Evolutionary conservation across 92 coral and sea anemone species (phyloP).

Genomic region (Pocillopora grandis): DNA sequence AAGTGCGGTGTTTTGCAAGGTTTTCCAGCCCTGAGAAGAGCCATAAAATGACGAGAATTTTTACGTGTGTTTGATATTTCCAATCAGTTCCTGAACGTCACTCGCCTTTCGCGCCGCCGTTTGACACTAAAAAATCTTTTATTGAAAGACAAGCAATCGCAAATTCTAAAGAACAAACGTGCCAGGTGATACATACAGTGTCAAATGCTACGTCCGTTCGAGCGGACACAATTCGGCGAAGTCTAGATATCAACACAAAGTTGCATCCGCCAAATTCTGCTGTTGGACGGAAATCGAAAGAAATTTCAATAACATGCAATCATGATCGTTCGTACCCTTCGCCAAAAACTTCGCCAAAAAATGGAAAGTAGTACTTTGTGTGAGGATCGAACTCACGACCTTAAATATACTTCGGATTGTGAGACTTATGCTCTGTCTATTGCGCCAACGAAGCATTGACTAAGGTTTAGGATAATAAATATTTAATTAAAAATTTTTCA

Average conservation of each 20-base stretch:
- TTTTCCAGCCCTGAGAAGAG: no score
- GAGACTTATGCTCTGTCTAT: constrained; percentile 99
- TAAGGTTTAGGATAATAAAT: no score
- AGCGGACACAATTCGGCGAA: constrained; percentile 4
- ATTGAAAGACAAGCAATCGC: not conserved
- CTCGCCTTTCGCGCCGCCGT: no score
- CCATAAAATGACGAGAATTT: no score
- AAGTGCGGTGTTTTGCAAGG: no score
- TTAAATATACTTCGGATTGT: constrained; percentile 44
- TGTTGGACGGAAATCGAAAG: constrained; percentile 7
- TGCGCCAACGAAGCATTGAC: constrained; percentile 86
- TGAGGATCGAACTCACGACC: not conserved
- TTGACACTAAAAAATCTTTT: not conserved
- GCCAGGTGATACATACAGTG: not conserved
- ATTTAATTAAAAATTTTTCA: no score
- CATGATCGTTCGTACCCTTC: constrained; percentile 3
- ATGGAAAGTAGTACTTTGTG: no score
- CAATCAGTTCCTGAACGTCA: no score
- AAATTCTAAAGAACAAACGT: not conserved
- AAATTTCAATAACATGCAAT: not conserved
- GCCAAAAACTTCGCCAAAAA: no score
- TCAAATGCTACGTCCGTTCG: not conserved
- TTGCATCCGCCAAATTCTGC: not conserved
- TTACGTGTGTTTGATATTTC: not conserved
- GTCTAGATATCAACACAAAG: not conserved